A percentile compares a stretch with the other conserved stretches of the same genome.
Conservation (phyloP, 2,113 vertebrate genomes). For the Ictalurus punctatus region DNA sequence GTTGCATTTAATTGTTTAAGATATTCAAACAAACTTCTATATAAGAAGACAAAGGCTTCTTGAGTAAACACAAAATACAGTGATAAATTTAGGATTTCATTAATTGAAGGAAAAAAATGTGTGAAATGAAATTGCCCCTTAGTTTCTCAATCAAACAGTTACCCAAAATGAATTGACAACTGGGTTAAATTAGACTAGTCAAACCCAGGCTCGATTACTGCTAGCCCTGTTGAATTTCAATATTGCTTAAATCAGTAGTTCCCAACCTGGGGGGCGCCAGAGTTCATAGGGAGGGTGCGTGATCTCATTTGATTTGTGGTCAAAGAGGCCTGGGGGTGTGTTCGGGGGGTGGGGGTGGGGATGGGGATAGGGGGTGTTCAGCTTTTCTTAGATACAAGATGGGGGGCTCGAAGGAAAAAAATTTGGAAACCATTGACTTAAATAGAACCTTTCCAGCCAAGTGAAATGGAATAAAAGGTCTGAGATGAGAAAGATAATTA, state of each 20-base stretch:
- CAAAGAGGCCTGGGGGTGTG: too few relatives aligned
- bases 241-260: neutral
- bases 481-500: neutral
- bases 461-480: neutral
- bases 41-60: neutral
- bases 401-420: too few relatives aligned
- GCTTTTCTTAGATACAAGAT: too few relatives aligned
- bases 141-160: too few relatives aligned
- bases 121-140: too few relatives aligned
- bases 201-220: neutral
- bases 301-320: too few relatives aligned
- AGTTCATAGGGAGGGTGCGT: too few relatives aligned
- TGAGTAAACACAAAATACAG: neutral
- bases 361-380: too few relatives aligned
- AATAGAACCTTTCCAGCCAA: neutral
- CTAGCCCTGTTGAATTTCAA: neutral
- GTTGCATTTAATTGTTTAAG: neutral
- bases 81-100: neutral
- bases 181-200: neutral
- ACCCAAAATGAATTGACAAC: neutral
- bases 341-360: too few relatives aligned
- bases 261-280: too few relatives aligned
- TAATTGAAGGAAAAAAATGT: neutral
- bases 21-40: neutral
- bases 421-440: neutral